Evolutionary conservation across 2,113 vertebrate genomes (phyloP).

Genomic region (Apteryx owenii): DNA sequence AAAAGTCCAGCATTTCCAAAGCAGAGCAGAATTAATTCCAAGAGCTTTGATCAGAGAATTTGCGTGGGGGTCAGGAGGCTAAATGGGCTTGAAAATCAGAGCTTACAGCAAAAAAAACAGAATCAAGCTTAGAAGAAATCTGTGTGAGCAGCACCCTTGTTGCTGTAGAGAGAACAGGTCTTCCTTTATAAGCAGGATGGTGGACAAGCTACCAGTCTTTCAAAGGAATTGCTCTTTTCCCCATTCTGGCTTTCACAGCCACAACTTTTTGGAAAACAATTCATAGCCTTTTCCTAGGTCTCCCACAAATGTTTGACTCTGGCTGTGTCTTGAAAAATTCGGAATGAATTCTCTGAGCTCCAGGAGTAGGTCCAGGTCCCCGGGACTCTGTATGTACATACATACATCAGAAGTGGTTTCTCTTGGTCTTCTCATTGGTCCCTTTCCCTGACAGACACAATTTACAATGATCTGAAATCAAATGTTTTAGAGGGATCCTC

Average conservation of each 20-base stretch:
- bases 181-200: background rate
- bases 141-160: background rate
- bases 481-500: background rate
- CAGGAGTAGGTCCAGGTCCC: background rate
- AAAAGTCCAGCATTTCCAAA: background rate
- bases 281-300: background rate
- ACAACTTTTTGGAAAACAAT: background rate
- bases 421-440: background rate
- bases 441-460: background rate
- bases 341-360: background rate
- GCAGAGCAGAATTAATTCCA: slow-evolving; percentile 19
- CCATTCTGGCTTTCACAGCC: background rate
- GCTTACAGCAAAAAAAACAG: background rate
- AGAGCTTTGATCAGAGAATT: slow-evolving; percentile 44
- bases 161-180: background rate
- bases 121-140: slow-evolving; percentile 20
- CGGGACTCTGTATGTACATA: background rate
- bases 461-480: background rate
- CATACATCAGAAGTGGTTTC: background rate
- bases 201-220: background rate
- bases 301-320: background rate
- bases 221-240: background rate
- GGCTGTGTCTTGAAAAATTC: background rate
- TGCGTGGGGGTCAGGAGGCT: background rate
- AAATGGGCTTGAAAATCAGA: background rate